A percentile compares a stretch with the other conserved stretches of the same genome.
Evolutionary conservation across 2,113 vertebrate genomes (phyloP).

Genomic region (Psephotus haematonotus): DNA sequence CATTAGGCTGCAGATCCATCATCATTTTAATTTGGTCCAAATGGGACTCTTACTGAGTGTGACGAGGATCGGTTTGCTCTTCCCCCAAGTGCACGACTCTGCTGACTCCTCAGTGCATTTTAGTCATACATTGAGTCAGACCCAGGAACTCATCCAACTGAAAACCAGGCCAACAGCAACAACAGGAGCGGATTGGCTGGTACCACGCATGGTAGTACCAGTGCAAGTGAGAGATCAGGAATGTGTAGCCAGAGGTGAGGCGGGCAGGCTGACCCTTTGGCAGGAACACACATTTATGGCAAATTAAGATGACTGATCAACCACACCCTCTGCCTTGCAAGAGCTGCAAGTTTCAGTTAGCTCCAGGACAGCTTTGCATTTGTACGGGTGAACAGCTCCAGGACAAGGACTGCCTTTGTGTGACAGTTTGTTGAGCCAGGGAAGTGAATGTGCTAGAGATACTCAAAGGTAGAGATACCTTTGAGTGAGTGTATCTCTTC

Average conservation of each 20-base stretch:
- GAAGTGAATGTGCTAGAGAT: accelerated
- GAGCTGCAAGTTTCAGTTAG: neutral
- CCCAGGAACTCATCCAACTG: constrained; percentile 15
- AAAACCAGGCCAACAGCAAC: constrained; percentile 14
- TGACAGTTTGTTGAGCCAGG: neutral
- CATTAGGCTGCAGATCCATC: neutral
- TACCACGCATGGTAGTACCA: neutral
- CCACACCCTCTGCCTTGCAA: neutral
- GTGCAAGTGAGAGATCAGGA: neutral
- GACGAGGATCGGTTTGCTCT: neutral
- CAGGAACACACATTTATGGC: neutral
- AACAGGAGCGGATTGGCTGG: neutral
- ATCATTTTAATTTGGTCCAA: neutral
- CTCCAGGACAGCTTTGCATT: neutral
- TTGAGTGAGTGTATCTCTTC: neutral
- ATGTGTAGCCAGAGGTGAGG: neutral
- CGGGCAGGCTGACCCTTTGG: neutral
- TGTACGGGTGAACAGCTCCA: neutral
- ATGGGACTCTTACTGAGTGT: accelerated
- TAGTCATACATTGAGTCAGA: neutral
- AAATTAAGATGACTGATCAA: neutral
- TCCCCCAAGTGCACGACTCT: accelerated
- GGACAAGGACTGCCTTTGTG: neutral
- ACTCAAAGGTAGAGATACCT: too few relatives aligned
- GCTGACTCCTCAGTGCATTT: neutral